phyloP scores from a whole-genome alignment of 2,888 invertebrate species.

The Xylota segnis region DNA sequence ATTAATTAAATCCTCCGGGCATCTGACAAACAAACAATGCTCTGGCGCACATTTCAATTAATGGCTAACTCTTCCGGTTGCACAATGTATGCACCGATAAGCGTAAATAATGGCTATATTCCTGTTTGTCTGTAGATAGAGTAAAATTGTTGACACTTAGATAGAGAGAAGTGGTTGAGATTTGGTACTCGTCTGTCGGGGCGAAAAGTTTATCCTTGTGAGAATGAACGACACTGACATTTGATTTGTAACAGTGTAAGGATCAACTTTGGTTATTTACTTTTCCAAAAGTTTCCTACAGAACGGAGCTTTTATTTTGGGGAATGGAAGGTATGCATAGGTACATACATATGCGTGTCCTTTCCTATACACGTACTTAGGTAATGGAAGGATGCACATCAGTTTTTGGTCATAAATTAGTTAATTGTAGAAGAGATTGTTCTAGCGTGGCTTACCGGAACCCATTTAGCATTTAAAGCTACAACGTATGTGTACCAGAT shows the following conservation, averaged over 20 bases:
- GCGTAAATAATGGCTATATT: constrained; percentile 3
- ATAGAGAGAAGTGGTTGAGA: not conserved
- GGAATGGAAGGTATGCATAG: not conserved
- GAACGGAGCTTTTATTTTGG: not conserved
- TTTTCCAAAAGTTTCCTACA: not conserved
- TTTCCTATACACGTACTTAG: not conserved
- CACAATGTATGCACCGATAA: constrained; percentile 15
- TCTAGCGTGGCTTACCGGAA: too few relatives aligned
- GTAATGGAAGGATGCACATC: not conserved
- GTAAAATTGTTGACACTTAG: constrained; percentile 11
- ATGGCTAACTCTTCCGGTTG: constrained; percentile 23
- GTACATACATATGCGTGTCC: not conserved
- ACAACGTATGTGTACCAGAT: too few relatives aligned
- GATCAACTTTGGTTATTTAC: constrained; percentile 18
- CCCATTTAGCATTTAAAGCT: too few relatives aligned
- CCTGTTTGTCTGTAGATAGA: not conserved
- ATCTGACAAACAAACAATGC: constrained; percentile 7
- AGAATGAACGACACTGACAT: not conserved
- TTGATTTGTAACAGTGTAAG: constrained; percentile 8
- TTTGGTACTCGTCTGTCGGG: not conserved
- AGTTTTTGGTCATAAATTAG: not conserved
- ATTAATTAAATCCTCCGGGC: constrained; percentile 11
- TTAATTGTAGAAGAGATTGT: not conserved
- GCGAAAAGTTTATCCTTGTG: not conserved
- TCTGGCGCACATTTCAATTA: constrained; percentile 25